Evolutionary conservation across 2,888 invertebrate species (phyloP), one percentile per base, ranked within the genome.

Genomic region (Gandaritis pyraliata): DNA sequence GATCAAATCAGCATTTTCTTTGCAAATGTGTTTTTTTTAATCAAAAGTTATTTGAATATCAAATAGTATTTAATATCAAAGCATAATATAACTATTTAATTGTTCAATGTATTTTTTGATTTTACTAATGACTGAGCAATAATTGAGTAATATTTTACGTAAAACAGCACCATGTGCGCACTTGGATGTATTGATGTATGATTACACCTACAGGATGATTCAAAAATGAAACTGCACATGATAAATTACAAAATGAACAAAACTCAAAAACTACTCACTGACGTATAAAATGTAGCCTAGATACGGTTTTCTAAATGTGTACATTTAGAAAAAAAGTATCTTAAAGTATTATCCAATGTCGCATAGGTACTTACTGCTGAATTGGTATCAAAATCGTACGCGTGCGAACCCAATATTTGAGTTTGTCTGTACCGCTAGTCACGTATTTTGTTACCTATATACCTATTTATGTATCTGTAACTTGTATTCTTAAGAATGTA

Each of bases 361-460:
- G 33, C 33, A 33, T 23, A n/a, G n/a, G n/a, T n/a, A 23, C 38
- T 8, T 7, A 18, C 33, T 50, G 39, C 49, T 49, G 51, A 33
- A 33, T 63, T 23, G 55, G 59, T 64, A 65, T 69, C 64, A 69
- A 67, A 67, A 54, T 63, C 67, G 58, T 58, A 38, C 36, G 13
- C 23, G 53, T 54, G 47, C 50, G 48, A 53, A 54, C 45, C 59
- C 15, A 58, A 45, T 52, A 52, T 48, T 43, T 66, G 55, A 38
- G 54, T 61, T 58, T 83, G 75, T 83, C 76, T 81, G 77, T 81
- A 85, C 85, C 88, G 87, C 92, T 92, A 92, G 92, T 92, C 92
- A 92, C 86, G 86, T 83, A 83, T 87, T 92, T 90, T 86, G 92
- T 92, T 92, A 92, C 92, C 91, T 91, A 86, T 86, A 86, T 86